Evolutionary conservation across 1,140 invertebrate species (phyloP), one percentile per base, ranked within the genome.

Genomic region (Bradynema listronoti): DNA sequence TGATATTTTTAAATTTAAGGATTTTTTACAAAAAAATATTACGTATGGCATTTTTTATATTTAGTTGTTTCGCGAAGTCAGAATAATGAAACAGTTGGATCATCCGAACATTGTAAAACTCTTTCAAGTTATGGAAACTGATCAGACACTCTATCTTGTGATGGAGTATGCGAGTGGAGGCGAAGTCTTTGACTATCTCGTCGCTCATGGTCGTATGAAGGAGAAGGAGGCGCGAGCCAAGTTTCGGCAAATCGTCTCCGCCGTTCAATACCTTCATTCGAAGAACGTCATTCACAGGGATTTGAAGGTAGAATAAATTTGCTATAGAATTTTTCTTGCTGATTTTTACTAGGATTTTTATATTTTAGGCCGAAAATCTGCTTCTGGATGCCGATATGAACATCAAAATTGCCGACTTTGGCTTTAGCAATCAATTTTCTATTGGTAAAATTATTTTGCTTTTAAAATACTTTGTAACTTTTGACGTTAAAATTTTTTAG

Each of bases 11-110:
- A 7, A 11, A 50, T 14, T 19, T 50, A 4, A 4, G 47, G 5
- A 3, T 3, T 50, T 50, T 47, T 11, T 19, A 39, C 11, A 39
- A 39, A 39, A 39, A 39, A 11, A 11, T 39, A 11, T 39, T 39
- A 39, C 36, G 4, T 4, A n/a, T 58, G 1, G 3, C 2, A 4
- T 42, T 42, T 42, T 42, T n/a, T 24, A 32, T 11, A 32, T 52
- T 34, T 82, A 96, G 91, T 81, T 90, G 57, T 90, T 89, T 82
- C 84, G 88, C 62, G 88, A 90, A 84, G 95, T 99, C 79, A 87
- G 92, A 83, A 99, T 99, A 84, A 99, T 99, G 95, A 99, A 99
- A 83, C 92, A 96, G 86, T 84, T 99, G 77, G 93, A 99, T 83
- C 95, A 99, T 87, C 95, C 95, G 76, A 99, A 99, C 82, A 99